Percentiles rank a stretch among this genome's conserved stretches.
Evolutionary conservation across 2,113 vertebrate species (phyloP).

Genomic region (Bufo bufo): DNA sequence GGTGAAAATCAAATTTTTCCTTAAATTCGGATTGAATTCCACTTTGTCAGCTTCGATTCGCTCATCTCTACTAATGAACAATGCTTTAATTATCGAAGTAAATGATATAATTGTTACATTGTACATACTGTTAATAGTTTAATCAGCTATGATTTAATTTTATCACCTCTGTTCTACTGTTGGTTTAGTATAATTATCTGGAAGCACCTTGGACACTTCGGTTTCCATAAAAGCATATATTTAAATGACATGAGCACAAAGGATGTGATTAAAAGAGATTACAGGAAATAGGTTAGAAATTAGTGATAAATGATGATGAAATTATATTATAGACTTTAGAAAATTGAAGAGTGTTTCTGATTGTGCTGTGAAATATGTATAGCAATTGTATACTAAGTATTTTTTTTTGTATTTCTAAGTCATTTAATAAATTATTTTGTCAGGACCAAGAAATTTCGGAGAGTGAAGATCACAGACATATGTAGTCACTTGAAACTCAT

Average conservation of each 20-base stretch:
- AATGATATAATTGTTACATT: background rate
- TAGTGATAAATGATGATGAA: background rate
- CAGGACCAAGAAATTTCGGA: too few species aligned
- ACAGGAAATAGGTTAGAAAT: background rate
- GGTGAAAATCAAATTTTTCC: too few species aligned
- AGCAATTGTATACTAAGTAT: too few species aligned
- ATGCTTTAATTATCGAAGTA: too few species aligned
- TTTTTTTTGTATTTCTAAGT: too few species aligned
- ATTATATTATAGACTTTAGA: slow-evolving; percentile 23
- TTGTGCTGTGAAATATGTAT: background rate
- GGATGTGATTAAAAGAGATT: background rate
- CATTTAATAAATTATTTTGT: too few species aligned
- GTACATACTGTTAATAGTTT: background rate
- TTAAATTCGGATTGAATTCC: too few species aligned
- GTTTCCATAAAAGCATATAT: slow-evolving; percentile 4
- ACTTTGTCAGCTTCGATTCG: too few species aligned
- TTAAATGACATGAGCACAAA: background rate
- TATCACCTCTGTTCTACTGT: background rate
- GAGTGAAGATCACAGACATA: too few species aligned
- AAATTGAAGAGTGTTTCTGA: background rate
- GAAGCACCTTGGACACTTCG: background rate
- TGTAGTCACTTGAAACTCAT: too few species aligned
- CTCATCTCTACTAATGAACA: too few species aligned
- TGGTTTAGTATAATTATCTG: slow-evolving; percentile 6
- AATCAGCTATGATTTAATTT: background rate